phyloP scores from a whole-genome alignment of 2,113 vertebrate genomes.

The Aldabrachelys gigantea region DNA sequence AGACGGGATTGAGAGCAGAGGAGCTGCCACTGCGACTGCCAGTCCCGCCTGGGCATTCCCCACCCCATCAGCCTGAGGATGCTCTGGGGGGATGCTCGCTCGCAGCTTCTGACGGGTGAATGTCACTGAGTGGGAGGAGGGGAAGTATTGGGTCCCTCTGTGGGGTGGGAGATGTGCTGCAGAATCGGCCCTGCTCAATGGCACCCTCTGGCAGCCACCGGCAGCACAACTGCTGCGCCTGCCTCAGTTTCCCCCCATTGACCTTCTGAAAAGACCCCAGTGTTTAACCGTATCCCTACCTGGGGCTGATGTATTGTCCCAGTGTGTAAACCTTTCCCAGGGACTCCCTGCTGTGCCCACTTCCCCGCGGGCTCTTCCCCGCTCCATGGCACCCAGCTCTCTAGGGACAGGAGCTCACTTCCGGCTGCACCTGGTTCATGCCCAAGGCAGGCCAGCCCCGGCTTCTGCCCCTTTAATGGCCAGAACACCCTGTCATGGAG shows the following conservation, averaged over 20 bases:
- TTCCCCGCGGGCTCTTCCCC: background rate
- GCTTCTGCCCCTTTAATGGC: no score
- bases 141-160: background rate
- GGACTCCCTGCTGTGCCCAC: accelerated
- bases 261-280: background rate
- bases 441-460: no score
- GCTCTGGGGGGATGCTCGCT: background rate
- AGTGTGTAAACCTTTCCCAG: no score
- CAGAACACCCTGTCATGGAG: no score
- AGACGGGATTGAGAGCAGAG: conserved; percentile 25
- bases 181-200: background rate
- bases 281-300: background rate
- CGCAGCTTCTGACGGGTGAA: background rate
- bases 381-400: background rate
- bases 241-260: background rate
- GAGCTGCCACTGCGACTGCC: conserved; percentile 32
- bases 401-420: background rate
- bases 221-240: background rate
- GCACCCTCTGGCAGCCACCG: background rate
- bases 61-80: background rate
- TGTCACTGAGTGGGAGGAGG: no score
- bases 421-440: no score
- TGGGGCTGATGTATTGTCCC: background rate
- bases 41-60: background rate
- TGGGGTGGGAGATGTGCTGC: background rate